These are phyloP conservation scores for Eupsittula cactorum DNA, from an alignment of 2,113 vertebrate species.

Conservation along the genomic window DNA sequence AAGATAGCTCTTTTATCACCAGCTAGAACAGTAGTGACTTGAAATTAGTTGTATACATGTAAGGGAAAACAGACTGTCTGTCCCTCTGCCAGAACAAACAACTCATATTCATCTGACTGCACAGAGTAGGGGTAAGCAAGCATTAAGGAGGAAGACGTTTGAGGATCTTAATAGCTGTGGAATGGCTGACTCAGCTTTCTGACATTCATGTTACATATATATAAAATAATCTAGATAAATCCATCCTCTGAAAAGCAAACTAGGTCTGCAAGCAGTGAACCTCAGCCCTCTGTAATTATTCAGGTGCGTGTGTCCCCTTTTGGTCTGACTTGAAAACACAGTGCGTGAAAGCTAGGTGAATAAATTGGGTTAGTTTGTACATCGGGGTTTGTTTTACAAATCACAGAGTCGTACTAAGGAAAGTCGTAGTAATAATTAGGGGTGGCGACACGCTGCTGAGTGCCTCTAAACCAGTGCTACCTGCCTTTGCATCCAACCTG, in stretches of 20 bases:
- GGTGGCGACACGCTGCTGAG: background rate
- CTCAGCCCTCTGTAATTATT: background rate
- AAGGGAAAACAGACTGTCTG: constrained; percentile 60
- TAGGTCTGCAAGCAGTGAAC: background rate
- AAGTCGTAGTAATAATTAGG: background rate
- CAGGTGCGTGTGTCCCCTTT: background rate
- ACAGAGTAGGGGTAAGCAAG: constrained; percentile 10
- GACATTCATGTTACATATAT: background rate
- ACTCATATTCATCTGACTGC: constrained; percentile 55
- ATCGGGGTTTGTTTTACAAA: background rate
- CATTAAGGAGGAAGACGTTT: background rate
- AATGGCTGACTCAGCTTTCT: constrained; percentile 54
- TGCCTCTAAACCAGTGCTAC: background rate
- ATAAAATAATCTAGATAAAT: background rate
- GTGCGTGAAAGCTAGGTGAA: background rate
- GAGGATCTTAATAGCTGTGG: constrained; percentile 18
- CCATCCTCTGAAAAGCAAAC: background rate
- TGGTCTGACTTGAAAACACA: background rate
- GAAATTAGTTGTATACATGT: constrained; percentile 49
- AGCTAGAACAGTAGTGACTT: constrained; percentile 53
- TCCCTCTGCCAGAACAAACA: constrained; percentile 66
- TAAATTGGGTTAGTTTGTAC: background rate
- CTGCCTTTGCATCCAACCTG: background rate
- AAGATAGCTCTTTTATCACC: constrained; percentile 60
- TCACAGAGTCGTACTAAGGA: background rate